Base-by-base conservation (phyloP, 2,888 invertebrate genomes). In the Hypercompe scribonia region DNA sequence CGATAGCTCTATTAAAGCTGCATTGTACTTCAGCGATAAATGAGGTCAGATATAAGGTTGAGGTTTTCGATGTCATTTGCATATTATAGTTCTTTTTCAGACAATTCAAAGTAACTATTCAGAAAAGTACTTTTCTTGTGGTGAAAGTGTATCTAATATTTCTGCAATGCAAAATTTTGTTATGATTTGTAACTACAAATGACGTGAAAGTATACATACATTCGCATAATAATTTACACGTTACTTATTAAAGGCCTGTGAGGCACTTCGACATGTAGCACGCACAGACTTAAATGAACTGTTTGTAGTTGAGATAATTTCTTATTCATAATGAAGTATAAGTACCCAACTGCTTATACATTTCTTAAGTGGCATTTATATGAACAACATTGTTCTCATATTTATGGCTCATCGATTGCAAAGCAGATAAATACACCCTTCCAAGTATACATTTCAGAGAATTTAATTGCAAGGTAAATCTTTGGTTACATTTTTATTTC, bases 361-460 rank as follows among this genome's bases (percentile, higher is more conserved):
- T 58, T 58, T 58, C 13, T 28, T 42, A 65, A 65, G 10, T 31
- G 28, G 18, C 28, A 28, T 4, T 58, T 28, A 15, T 58, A 31
- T 28, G 15, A 28, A 28, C 58, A 5, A 58, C 3, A 31, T 28
- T 31, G 67, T 28, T 24, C 1, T 67, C 33, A 50, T 13, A 42
- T 54, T 34, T 66, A 65, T 58, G 39, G 58, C 39, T 8, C 15
- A 58, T 66, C 15, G 58, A 71, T 71, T 71, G 65, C 39, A 42
- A 66, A 66, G 11, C 28, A 64, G 34, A 36, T 66, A 36, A 33
- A 24, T 71, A 66, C 33, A 54, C 15, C 54, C 36, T 71, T 71
- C 71, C 58, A 54, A 28, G 71, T 71, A 71, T 65, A 28, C 21
- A 66, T 65, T 66, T 65, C 50, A 39, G 58, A 34, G 46, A 63